Base-by-base conservation (phyloP, 1,140 invertebrate genomes). In the Ceratosolen fusciceps region DNA sequence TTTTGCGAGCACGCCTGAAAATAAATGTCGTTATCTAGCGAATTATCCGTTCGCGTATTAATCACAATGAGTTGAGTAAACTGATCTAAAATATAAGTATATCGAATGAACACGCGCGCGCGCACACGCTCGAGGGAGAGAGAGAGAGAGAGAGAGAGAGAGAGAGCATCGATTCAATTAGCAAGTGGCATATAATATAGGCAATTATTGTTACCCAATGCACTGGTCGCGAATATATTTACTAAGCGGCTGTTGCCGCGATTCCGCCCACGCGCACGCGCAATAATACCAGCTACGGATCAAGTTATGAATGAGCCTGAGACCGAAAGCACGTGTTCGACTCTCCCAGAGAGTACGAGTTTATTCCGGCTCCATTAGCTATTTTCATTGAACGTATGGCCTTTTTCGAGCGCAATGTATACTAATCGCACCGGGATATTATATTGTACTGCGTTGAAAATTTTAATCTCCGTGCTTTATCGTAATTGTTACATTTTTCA, bases 201-300 rank as follows among this genome's bases (percentile, higher is more conserved):
- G 4, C 68, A 62, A 72, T 78, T 78, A 78, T 72, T 72, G 52
- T 62, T 65, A 26, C 70, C 67, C 68, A 67, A 79, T 79, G 24
- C 3, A 56, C 60, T n/a, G 19, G n/a, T 21, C 4, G 39, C 56
- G 76, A 78, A 72, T 78, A 62, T 62, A 78, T 78, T 62, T 34
- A 31, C 26, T 49, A n/a, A n/a, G 19, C 68, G 54, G 62, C 68
- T 31, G 65, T 37, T n/a, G 31, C 60, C 14, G 49, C 19, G 65
- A 37, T 54, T 71, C 12, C 54, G 52, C 76, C 67, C 76, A 78
- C 76, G 54, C 39, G 21, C n/a, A n/a, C n/a, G n/a, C n/a, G n/a
- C n/a, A n/a, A n/a, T 24, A 67, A 37, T 77, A 24, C 47, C 75
- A 71, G 26, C 60, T 34, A 62, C 74, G 54, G 68, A 62, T 67